These are phyloP conservation scores for Paedocypris micromegethes DNA, from an alignment of 2,797 vertebrate species.

Conservation along the genomic window DNA sequence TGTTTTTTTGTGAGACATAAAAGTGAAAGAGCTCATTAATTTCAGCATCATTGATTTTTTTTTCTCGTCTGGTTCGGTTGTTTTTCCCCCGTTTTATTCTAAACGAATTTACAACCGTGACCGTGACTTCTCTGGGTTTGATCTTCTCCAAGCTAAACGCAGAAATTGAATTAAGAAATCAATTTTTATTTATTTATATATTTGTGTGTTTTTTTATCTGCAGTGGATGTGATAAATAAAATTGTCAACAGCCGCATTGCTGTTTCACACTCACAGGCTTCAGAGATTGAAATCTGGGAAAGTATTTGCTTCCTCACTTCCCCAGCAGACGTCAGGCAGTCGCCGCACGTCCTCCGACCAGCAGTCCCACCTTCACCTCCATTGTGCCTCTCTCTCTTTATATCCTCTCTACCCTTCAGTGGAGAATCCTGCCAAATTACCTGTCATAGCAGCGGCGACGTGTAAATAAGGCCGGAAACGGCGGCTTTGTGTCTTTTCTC, in stretches of 20 bases:
- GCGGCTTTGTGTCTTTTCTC: conserved; percentile 49
- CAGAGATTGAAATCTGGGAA: conserved; percentile 71
- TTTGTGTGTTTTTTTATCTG: conserved; percentile 59
- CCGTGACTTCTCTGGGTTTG: conserved; percentile 42
- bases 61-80: too few relatives aligned
- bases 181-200: too few relatives aligned
- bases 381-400: conserved; percentile 38
- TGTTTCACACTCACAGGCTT: conserved; percentile 8
- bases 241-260: conserved; percentile 63
- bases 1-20: too few relatives aligned
- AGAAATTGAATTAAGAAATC: conserved; percentile 68
- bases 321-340: conserved; percentile 61
- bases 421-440: conserved; percentile 78
- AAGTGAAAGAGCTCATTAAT: too few relatives aligned
- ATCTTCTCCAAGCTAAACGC: conserved; percentile 57
- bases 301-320: conserved; percentile 63
- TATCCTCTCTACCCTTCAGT: conserved; percentile 66
- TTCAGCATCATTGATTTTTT: too few relatives aligned
- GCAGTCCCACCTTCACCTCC: conserved; percentile 28
- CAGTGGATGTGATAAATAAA: conserved; percentile 64
- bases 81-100: too few relatives aligned
- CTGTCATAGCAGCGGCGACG: conserved; percentile 75
- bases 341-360: conserved; percentile 55
- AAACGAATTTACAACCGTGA: neutral
- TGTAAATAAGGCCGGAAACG: conserved; percentile 74